Base-by-base conservation (phyloP, 2,888 invertebrate species). In the Oasisia sp. region DNA sequence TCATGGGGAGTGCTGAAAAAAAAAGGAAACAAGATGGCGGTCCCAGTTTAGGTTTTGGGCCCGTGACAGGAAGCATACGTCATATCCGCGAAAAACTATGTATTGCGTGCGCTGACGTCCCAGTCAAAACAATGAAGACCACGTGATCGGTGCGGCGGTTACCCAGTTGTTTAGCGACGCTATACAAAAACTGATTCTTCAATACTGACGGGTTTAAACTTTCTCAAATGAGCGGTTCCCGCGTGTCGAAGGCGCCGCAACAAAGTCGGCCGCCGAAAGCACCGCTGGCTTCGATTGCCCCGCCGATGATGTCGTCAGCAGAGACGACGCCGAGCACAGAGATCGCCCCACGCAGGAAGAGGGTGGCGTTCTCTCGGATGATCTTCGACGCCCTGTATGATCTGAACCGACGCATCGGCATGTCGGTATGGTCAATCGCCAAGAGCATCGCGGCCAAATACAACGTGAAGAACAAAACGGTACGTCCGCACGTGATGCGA, bases 181-280 rank as follows among this genome's bases (percentile, higher is more conserved):
- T n/a, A 19, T 74, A 74, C 19, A 74, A 74, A 74, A 74, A 74
- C n/a, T 5, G 74, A 27, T 74, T 74, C n/a, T 14, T 19, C 74
- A 74, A 27, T 74, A 74, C 74, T 74, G 74, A 74, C 74, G 74
- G 74, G n/a, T 74, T 74, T 74, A 74, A 74, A 74, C 74, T 74
- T 74, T 74, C 74, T 74, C 74, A 74, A 74, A 74, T 74, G 74
- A 74, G 74, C 74, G 19, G 74, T 74, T 74, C 74, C 74, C 74
- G 74, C 74, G 74, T 74, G 74, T 74, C 74, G 74, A 74, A 74
- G 74, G 27, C 74, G 74, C 74, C 74, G 27, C 74, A 74, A n/a
- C 74, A 74, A 74, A 74, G 74, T 74, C 74, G 74, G 74, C 74
- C 74, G 74, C 74, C 27, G 27, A 74, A 27, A 74, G 74, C 50